Evolutionary conservation across 1,140 invertebrate species (phyloP), one percentile per base, ranked within the genome.

Genomic region (Drosophila mojavensis): DNA sequence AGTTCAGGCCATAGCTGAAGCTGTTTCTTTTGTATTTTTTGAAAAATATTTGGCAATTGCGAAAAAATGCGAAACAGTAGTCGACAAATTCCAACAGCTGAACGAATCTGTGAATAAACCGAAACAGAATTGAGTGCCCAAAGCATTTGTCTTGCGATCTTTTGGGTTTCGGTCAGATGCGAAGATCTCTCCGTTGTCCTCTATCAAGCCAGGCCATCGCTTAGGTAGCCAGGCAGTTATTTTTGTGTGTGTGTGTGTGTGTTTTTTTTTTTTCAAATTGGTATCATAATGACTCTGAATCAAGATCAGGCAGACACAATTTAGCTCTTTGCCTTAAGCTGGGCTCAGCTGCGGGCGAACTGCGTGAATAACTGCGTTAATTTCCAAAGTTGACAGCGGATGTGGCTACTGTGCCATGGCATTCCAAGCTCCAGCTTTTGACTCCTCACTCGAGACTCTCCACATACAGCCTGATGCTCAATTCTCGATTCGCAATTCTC

Each of bases 281-380:
- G 83, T 80, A 83, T 78, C 83, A 89, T 89, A 84, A 89, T 89
- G 74, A 83, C 77, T 69, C 75, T 47, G 84, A 89, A 90, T 89
- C 81, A 80, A 88, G 84, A 88, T 88, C 85, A 75, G 76, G 20
- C 81, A 81, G 79, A 88, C 79, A 88, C 83, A 74, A 72, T 73
- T 88, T 83, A 78, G 77, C 70, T 77, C 69, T 82, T 88, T 68
- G 43, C 51, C 28, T 6, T 11, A 15, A 64, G 55, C 69, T 45
- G 53, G 26, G 20, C 43, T 47, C 43, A 45, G 41, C 7, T 30
- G 9, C n/a, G 11, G 28, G 55, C 71, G 72, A 77, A 62, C 75
- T 88, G 79, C 61, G 79, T 88, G 81, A 89, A 89, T 84, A 89
- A 88, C 80, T 88, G 80, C 85, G 84, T 83, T 89, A 83, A 88